Percentiles rank a stretch among this genome's conserved stretches.
Evolutionary conservation across 2,888 invertebrate species (phyloP).

Genomic region (Harpalus rubripes): DNA sequence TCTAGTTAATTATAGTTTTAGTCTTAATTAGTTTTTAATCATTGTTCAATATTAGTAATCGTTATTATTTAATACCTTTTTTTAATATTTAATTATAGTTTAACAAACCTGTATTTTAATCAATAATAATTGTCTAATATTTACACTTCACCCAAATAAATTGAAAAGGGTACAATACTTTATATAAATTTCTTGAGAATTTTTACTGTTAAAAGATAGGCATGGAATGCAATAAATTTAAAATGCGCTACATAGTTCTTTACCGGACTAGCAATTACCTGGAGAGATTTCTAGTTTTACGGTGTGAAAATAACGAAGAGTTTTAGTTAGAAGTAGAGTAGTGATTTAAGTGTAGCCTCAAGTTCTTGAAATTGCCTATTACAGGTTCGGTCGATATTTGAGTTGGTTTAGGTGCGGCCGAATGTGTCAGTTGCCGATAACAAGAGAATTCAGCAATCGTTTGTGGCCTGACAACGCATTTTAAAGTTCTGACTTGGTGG

Average conservation of each 20-base stretch:
- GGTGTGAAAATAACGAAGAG: conserved; percentile 43
- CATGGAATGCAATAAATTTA: conserved; percentile 2
- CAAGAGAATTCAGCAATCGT: conserved; percentile 53
- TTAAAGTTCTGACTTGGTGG: conserved; percentile 36
- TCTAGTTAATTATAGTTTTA: too few species aligned
- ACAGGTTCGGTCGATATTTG: conserved; percentile 16
- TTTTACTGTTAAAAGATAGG: background rate
- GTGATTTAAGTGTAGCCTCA: conserved; percentile 36
- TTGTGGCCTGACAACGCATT: conserved; percentile 44
- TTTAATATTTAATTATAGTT: too few species aligned
- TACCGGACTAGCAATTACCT: conserved; percentile 19
- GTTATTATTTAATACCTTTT: too few species aligned
- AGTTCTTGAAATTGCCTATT: conserved; percentile 40
- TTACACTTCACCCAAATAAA: too few species aligned
- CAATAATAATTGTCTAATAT: too few species aligned
- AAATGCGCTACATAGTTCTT: conserved; percentile 1
- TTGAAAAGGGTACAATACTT: too few species aligned
- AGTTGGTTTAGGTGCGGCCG: conserved; percentile 41
- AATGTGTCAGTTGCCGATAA: conserved; percentile 56
- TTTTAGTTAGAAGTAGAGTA: conserved; percentile 27
- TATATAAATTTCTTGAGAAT: background rate
- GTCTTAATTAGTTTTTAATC: too few species aligned
- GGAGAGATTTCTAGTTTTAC: conserved; percentile 29
- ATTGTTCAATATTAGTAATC: too few species aligned
- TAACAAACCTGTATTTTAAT: too few species aligned